phyloP scores from a whole-genome alignment of 2,888 invertebrate genomes.

The Falcaria lacertinaria region DNA sequence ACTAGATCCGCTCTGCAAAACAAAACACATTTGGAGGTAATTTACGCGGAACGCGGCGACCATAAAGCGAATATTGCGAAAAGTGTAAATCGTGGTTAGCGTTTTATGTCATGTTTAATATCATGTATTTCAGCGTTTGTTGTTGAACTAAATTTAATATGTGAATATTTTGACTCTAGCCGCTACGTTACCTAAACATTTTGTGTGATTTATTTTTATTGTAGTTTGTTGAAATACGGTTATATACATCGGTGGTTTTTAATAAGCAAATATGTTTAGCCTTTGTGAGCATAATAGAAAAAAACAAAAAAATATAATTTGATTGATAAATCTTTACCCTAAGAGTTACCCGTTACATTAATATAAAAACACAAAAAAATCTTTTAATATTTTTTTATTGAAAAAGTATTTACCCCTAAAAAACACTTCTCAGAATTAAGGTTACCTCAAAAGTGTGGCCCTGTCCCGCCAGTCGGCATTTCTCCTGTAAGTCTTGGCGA shows the following conservation, averaged over 20 bases:
- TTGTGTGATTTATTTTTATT: too few species aligned
- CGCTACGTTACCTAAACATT: too few species aligned
- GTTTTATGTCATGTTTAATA: conserved; percentile 25
- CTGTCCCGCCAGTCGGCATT: conserved; percentile 90
- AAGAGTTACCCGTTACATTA: too few species aligned
- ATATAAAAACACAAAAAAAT: too few species aligned
- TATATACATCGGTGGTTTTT: too few species aligned
- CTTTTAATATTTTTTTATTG: too few species aligned
- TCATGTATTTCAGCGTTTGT: conserved; percentile 18
- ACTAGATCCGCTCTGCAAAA: conserved; percentile 88
- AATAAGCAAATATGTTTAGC: too few species aligned
- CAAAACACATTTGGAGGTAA: conserved; percentile 62
- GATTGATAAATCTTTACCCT: too few species aligned
- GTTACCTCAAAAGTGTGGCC: conserved; percentile 86
- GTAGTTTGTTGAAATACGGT: too few species aligned
- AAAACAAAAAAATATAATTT: too few species aligned
- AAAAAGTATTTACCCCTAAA: too few species aligned
- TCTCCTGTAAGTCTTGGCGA: conserved; percentile 83
- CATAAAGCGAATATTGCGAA: conserved; percentile 36
- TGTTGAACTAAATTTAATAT: neutral
- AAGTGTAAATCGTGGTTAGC: conserved; percentile 39
- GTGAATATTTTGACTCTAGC: neutral
- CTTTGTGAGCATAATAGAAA: too few species aligned
- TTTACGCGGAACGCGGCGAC: conserved; percentile 42
- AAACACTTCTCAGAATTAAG: neutral